These are phyloP conservation scores for Gadus macrocephalus DNA, from an alignment of 2,113 vertebrate genomes.

Conservation along the genomic window DNA sequence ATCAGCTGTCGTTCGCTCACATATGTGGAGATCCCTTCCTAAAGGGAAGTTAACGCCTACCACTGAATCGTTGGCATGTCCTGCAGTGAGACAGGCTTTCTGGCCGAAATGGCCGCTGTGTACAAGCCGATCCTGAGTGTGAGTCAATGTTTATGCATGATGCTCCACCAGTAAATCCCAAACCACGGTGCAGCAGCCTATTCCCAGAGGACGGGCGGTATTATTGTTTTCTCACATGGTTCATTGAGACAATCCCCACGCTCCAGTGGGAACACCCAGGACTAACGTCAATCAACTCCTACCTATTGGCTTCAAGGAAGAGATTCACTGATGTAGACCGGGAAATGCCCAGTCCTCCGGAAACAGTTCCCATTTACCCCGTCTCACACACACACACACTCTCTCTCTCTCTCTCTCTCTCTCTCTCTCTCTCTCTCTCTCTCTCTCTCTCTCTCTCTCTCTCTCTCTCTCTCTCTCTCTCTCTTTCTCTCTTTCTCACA, in stretches of 20 bases:
- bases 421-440: background rate
- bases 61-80: background rate
- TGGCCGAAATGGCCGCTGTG: too few species aligned
- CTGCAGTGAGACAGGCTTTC: background rate
- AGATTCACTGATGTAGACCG: slow-evolving; percentile 44
- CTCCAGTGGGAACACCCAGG: slow-evolving; percentile 32
- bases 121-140: slow-evolving; percentile 11
- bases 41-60: too few species aligned
- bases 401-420: background rate
- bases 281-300: slow-evolving; percentile 30
- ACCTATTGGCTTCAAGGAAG: slow-evolving; percentile 32
- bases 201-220: slow-evolving; percentile 37
- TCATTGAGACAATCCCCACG: slow-evolving; percentile 46
- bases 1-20: too few species aligned
- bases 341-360: slow-evolving; percentile 29
- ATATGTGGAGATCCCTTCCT: too few species aligned
- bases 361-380: slow-evolving; percentile 1
- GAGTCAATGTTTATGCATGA: slow-evolving; percentile 28
- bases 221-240: slow-evolving; percentile 44
- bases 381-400: background rate
- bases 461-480: too few species aligned
- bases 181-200: slow-evolving; percentile 32
- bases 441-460: background rate
- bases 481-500: background rate
- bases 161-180: slow-evolving; percentile 21